Base-by-base conservation (phyloP, 2,797 vertebrate species). In the Onychomys arenicola region DNA sequence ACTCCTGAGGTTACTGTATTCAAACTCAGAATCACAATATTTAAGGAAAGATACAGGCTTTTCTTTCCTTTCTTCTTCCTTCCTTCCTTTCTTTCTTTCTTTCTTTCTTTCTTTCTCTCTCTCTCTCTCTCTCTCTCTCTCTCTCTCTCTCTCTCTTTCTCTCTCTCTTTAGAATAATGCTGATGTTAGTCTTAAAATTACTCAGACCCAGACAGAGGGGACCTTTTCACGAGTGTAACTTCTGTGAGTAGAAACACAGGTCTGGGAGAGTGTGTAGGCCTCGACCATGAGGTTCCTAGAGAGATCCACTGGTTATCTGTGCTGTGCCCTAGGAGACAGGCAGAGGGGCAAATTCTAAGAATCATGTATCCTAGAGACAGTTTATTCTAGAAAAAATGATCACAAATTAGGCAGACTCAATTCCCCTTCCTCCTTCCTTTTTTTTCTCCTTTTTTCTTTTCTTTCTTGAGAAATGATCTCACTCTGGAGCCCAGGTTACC, bases 331-430 rank as follows among this genome's bases (percentile, higher is more conserved):
- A 75, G 65, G 55, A 78, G 83, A 34, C 46, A 93, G 59, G 69
- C 12, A 46, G 75, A 78, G 57, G 49, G 80, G 13, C 7, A 63
- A 32, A 91, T 93, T 90, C 86, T 89, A 91, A 81, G 55, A 61
- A 84, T 85, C 40, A 32, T 49, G 27, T 89, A 84, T 71, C 88
- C 91, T 82, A 90, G 92, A 67, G 65, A 82, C 65, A 78, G 37
- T 89, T 93, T 96, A 81, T 93, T 95, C 93, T 89, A 95, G 92
- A 96, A 80, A 95, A 95, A 94, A 95, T 94, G 91, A 81, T 80
- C 52, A 69, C 40, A 46, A 95, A 96, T 88, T 94, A 96, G 94
- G 91, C 81, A 97, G 77, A 96, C 25, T 94, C 63, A 83, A 55
- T 29, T 88, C 21, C 23, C 43, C 37, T 29, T 13, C 49, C 37